Evolutionary conservation across 1,140 invertebrate genomes (phyloP).

Genomic region (Formica selysi): DNA sequence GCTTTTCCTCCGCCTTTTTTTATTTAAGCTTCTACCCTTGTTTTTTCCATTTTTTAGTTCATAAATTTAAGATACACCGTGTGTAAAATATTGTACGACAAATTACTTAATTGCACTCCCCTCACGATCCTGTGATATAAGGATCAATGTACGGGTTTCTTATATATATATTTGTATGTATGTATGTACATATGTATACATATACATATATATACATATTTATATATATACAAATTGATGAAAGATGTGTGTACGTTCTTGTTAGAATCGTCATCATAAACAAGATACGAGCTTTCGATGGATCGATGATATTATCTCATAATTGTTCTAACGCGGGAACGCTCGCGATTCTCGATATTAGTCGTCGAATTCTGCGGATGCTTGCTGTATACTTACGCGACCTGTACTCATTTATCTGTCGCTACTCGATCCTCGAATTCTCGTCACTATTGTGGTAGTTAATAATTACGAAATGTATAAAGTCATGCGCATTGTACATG

Average conservation of each 20-base stretch:
- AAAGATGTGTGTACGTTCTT: conserved; percentile 18
- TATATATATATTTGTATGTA: not conserved
- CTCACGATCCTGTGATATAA: conserved; percentile 34
- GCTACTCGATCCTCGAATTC: conserved; percentile 71
- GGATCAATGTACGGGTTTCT: conserved; percentile 53
- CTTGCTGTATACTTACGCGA: conserved; percentile 16
- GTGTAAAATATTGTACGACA: conserved; percentile 54
- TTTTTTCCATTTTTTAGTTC: conserved; percentile 11
- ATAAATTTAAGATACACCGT: conserved; percentile 27
- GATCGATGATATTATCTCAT: conserved; percentile 58
- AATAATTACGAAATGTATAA: conserved; percentile 72
- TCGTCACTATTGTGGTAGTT: conserved; percentile 57
- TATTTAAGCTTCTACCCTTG: conserved; percentile 42
- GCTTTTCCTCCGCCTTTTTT: conserved; percentile 29
- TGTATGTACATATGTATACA: not conserved
- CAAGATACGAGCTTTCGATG: conserved; percentile 68
- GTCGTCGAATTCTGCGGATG: not conserved
- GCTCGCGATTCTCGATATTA: conserved; percentile 34
- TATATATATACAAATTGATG: not conserved
- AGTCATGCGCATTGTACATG: conserved; percentile 80
- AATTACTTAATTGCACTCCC: conserved; percentile 11
- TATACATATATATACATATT: no score
- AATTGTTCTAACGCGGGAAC: conserved; percentile 10
- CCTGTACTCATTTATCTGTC: conserved; percentile 35
- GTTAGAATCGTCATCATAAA: conserved; percentile 50